Conservation (phyloP, 2,113 vertebrate genomes). For the Chaetodon auriga region DNA sequence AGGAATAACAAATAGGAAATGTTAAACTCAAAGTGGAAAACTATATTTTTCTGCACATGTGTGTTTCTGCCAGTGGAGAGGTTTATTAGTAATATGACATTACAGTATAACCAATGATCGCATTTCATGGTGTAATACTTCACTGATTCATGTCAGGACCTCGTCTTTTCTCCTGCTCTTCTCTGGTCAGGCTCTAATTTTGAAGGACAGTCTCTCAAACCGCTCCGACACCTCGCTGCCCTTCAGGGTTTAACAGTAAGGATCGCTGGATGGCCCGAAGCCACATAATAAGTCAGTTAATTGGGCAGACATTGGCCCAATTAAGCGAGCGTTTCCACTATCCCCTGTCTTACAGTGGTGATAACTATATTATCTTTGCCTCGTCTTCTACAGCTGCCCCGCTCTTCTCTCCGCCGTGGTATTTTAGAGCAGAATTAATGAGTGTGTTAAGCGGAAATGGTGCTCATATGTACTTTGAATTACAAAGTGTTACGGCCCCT, state of each 20-base stretch:
- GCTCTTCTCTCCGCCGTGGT: not conserved
- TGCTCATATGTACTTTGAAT: constrained; percentile 16
- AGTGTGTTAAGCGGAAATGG: not conserved
- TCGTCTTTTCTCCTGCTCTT: not conserved
- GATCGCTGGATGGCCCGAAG: constrained; percentile 15
- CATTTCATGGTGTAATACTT: not conserved
- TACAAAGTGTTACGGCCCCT: too few species aligned
- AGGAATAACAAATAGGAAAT: constrained; percentile 5
- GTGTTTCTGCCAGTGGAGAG: not conserved
- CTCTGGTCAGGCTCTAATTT: not conserved
- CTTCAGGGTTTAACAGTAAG: constrained; percentile 34
- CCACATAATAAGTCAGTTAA: constrained; percentile 50
- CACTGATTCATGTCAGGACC: not conserved
- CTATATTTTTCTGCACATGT: not conserved
- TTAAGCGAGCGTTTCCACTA: constrained; percentile 25
- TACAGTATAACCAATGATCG: not conserved
- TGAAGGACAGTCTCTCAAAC: constrained; percentile 17
- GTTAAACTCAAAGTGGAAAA: not conserved
- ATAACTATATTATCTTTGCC: constrained; percentile 39
- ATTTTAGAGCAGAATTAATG: constrained; percentile 43
- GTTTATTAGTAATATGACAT: not conserved
- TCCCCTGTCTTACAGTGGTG: constrained; percentile 10
- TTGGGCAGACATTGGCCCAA: constrained; percentile 48
- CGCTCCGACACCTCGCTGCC: constrained; percentile 6
- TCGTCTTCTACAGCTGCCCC: not conserved